Conservation (phyloP, 2,113 vertebrate species). For the Peromyscus maniculatus region DNA sequence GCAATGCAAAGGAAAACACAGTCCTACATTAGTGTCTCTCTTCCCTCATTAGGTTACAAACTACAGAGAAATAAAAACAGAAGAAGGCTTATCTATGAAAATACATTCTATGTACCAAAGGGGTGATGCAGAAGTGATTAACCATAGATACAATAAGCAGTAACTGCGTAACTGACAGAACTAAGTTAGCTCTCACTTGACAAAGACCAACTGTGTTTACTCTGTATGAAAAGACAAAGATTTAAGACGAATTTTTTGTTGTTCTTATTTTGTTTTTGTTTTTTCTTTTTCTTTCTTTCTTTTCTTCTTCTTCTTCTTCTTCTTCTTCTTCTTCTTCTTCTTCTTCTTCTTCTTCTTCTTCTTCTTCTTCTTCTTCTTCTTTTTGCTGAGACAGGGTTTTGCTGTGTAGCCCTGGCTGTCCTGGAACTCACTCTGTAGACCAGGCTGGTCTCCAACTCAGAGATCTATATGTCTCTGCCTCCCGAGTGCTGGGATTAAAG, state of each 20-base stretch:
- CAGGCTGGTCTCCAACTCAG: too few species aligned
- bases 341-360: background rate
- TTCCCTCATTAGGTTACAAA: background rate
- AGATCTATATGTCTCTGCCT: too few species aligned
- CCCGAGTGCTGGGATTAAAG: too few species aligned
- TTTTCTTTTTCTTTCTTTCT: too few species aligned
- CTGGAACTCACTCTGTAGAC: too few species aligned
- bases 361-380: background rate
- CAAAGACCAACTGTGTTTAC: background rate
- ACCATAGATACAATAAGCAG: background rate
- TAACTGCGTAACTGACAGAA: slow-evolving; percentile 26
- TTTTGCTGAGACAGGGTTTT: too few species aligned
- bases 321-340: too few species aligned
- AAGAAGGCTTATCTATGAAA: background rate
- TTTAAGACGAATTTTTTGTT: background rate
- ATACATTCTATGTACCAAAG: background rate
- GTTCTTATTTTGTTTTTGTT: background rate
- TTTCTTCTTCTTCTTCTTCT: background rate
- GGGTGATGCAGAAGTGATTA: background rate
- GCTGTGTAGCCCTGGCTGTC: too few species aligned
- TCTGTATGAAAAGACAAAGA: background rate
- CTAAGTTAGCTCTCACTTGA: background rate
- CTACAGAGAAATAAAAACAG: slow-evolving; percentile 13
- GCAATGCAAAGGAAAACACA: slow-evolving; percentile 22
- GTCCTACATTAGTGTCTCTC: background rate